Evolutionary conservation across 2,888 invertebrate genomes (phyloP).

Genomic region (Cordilura impudica): DNA sequence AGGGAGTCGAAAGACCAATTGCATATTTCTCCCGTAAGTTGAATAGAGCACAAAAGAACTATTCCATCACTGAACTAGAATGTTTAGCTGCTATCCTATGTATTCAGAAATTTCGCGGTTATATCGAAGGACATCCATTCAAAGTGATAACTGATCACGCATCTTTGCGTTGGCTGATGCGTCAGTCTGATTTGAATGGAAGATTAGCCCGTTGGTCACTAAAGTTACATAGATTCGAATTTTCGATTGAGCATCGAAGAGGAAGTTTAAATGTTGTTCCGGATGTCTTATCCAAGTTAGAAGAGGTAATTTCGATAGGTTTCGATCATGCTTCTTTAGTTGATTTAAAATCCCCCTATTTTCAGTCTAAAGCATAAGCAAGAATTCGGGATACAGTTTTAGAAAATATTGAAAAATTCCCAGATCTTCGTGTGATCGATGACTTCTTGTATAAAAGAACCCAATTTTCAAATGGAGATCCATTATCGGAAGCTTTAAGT

Average conservation of each 20-base stretch:
- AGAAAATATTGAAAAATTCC: not conserved
- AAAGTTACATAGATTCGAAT: constrained; percentile 20
- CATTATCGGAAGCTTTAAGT: too few relatives aligned
- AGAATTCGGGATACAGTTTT: not conserved
- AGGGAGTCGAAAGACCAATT: not conserved
- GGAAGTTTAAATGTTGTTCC: constrained; percentile 33
- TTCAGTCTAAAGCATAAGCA: not conserved
- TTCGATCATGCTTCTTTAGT: not conserved
- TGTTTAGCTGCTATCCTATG: not conserved
- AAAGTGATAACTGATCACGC: constrained; percentile 7
- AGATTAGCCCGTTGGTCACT: constrained; percentile 14
- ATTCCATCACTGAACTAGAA: not conserved
- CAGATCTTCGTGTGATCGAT: not conserved
- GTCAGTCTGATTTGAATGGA: not conserved
- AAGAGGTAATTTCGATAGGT: not conserved
- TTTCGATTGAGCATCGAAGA: constrained; percentile 3
- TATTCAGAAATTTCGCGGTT: constrained; percentile 37
- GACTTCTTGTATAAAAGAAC: too few relatives aligned
- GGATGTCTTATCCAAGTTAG: not conserved
- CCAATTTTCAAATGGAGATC: too few relatives aligned
- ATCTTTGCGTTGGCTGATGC: constrained; percentile 13
- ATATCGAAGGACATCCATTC: constrained; percentile 23
- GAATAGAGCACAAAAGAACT: not conserved
- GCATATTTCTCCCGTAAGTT: constrained; percentile 5
- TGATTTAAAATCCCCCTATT: not conserved